phyloP scores from a whole-genome alignment of 2,113 vertebrate species.

The Pachycephala philippinensis region DNA sequence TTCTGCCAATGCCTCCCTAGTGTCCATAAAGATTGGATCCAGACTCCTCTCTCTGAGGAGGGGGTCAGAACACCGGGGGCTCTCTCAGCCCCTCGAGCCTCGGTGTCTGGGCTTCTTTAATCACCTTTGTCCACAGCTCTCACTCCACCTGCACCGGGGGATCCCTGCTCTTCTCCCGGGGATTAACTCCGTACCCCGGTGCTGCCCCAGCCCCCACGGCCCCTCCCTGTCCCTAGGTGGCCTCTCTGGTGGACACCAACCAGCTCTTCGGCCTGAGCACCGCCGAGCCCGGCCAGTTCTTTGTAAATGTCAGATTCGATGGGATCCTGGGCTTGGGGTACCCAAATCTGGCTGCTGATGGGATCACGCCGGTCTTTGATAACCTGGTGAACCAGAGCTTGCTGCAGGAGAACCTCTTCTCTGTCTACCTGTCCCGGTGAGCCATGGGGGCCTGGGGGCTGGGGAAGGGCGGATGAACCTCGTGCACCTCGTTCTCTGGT shows the following conservation, averaged over 20 bases:
- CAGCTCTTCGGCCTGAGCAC: slow-evolving; percentile 68
- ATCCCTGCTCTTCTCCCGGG: background rate
- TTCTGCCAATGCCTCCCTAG: too few species aligned
- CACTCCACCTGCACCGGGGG: background rate
- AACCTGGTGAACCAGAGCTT: slow-evolving; percentile 57
- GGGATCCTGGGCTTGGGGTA: slow-evolving; percentile 73
- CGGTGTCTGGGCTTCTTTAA: fast-evolving
- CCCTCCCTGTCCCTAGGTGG: slow-evolving; percentile 30
- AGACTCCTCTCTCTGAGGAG: background rate
- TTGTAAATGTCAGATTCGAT: slow-evolving; percentile 54
- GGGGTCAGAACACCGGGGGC: background rate
- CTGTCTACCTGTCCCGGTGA: slow-evolving; percentile 65
- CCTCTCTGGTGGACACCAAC: background rate
- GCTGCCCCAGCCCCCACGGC: fast-evolving
- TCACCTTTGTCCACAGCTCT: background rate
- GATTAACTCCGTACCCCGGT: fast-evolving
- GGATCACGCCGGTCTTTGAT: slow-evolving; percentile 58
- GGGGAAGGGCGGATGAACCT: background rate
- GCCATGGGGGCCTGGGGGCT: fast-evolving
- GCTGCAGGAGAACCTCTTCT: slow-evolving; percentile 64
- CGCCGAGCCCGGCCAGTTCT: slow-evolving; percentile 30
- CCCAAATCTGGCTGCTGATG: slow-evolving; percentile 30
- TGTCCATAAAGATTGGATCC: too few species aligned
- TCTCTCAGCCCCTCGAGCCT: background rate
- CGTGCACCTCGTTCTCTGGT: fast-evolving